phyloP scores from a whole-genome alignment of 1,140 invertebrate genomes.

The Drosophila subobscura region DNA sequence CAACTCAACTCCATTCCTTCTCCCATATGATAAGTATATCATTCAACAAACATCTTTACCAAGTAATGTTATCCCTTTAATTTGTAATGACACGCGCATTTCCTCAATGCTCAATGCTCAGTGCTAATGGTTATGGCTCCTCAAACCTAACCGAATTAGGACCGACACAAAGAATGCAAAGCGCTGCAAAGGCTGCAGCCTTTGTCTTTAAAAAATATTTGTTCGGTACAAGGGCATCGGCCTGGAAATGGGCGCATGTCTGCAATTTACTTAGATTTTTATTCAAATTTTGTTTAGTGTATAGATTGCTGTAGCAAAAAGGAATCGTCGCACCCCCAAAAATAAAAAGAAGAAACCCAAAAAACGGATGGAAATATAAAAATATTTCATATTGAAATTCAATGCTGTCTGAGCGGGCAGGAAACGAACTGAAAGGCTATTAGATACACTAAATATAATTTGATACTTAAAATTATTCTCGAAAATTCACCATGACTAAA shows the following conservation, averaged over 20 bases:
- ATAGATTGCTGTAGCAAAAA: slow-evolving; percentile 51
- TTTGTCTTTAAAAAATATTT: slow-evolving; percentile 26
- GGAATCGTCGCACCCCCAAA: background rate
- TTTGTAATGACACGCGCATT: slow-evolving; percentile 63
- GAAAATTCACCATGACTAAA: no score
- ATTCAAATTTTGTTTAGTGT: slow-evolving; percentile 71
- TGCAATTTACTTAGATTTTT: slow-evolving; percentile 77
- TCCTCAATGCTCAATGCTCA: slow-evolving; percentile 11
- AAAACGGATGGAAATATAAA: slow-evolving; percentile 24
- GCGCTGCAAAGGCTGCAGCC: slow-evolving; percentile 28
- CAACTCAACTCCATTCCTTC: no score
- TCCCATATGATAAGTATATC: background rate
- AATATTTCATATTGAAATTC: slow-evolving; percentile 55
- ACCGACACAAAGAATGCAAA: slow-evolving; percentile 46
- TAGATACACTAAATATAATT: slow-evolving; percentile 8
- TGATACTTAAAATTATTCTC: background rate
- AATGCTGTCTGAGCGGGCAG: slow-evolving; percentile 4
- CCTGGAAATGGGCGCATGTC: slow-evolving; percentile 54
- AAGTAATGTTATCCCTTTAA: slow-evolving; percentile 5
- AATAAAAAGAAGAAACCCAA: slow-evolving; percentile 1
- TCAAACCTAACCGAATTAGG: slow-evolving; percentile 48
- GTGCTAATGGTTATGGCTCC: slow-evolving; percentile 15
- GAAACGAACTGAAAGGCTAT: background rate
- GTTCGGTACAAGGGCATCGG: slow-evolving; percentile 13
- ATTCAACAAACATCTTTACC: background rate